Evolutionary conservation across 2,113 vertebrate species (phyloP).

Genomic region (Gyps fulvus): DNA sequence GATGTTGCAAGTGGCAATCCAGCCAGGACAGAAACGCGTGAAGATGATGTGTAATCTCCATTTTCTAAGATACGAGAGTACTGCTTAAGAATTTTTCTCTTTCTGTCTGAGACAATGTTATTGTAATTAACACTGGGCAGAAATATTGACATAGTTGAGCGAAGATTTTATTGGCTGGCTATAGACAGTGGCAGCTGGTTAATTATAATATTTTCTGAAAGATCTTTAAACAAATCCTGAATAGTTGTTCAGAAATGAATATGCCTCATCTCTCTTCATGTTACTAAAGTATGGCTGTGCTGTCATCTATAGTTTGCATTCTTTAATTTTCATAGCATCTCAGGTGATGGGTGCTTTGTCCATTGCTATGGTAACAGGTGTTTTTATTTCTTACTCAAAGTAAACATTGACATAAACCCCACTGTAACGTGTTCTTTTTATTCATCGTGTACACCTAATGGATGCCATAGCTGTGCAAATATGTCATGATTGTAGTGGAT

Average conservation of each 20-base stretch:
- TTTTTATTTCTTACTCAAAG: constrained; percentile 9
- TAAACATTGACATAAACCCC: constrained; percentile 26
- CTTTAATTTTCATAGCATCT: constrained; percentile 10
- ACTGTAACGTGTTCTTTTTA: neutral
- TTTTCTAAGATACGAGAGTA: neutral
- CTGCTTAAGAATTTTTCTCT: neutral
- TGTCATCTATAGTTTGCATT: neutral
- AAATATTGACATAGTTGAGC: neutral
- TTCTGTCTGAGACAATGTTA: neutral
- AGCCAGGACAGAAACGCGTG: neutral
- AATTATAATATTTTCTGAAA: neutral
- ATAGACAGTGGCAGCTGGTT: neutral
- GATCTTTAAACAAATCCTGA: neutral
- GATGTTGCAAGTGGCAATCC: neutral
- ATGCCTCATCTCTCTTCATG: neutral
- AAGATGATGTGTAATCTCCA: neutral
- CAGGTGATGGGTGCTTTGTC: neutral
- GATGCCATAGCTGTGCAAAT: neutral
- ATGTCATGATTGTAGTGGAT: neutral
- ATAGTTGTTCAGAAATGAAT: neutral
- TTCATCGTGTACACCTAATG: neutral
- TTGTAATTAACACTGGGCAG: neutral
- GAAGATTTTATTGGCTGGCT: neutral
- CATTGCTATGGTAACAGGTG: constrained; percentile 59
- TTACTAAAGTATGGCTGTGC: neutral